Base-by-base conservation (phyloP, 2,113 vertebrate genomes). In the Alectura lathami region DNA sequence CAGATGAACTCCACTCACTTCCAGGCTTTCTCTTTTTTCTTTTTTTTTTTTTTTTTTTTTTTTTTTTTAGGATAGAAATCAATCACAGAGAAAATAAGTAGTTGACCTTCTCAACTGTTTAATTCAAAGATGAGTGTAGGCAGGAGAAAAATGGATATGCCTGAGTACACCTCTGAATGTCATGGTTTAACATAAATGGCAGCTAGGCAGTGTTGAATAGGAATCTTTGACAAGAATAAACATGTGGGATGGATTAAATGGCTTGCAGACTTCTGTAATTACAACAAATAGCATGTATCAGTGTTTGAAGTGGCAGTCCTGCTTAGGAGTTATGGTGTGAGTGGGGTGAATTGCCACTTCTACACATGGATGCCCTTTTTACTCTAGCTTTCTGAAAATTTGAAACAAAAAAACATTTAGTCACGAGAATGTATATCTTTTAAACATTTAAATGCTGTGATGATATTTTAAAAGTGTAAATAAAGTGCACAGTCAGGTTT, bases 351-450 rank as follows among this genome's bases (percentile, higher is more conserved):
- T 66, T 90, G 9, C 6, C 9, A 12, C 3, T 29, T 29, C 8
- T 32, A 26, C 5, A 7, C 18, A 34, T 2, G 1, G 29, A 42
- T 9, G 34, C 2, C 1, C 0, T 42, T 72, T 73, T 70, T 36
- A n/a, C 16, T 17, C 15, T 17, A 30, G 5, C 3, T 47, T 42
- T 34, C n/a, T 57, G 27, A 60, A 91, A 83, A 47, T 17, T n/a
- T n/a, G n/a, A n/a, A n/a, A n/a, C n/a, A n/a, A 59, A 8, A 1
- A 0, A 24, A 14, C 24, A 22, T 50, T 73, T 77, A 53, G 4
- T 9, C 48, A 12, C 2, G 1, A 54, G 2, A 17, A 1, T 24
- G 8, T 12, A 66, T 4, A 59, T 7, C 34, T 56, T 72, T 85
- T 21, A 69, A 80, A 45, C 3, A 67, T 40, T 57, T 67, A 70